Percentiles rank a stretch among this genome's conserved stretches.
Evolutionary conservation across 1,140 invertebrate species (phyloP).

Genomic region (Calephelis virginiensis): DNA sequence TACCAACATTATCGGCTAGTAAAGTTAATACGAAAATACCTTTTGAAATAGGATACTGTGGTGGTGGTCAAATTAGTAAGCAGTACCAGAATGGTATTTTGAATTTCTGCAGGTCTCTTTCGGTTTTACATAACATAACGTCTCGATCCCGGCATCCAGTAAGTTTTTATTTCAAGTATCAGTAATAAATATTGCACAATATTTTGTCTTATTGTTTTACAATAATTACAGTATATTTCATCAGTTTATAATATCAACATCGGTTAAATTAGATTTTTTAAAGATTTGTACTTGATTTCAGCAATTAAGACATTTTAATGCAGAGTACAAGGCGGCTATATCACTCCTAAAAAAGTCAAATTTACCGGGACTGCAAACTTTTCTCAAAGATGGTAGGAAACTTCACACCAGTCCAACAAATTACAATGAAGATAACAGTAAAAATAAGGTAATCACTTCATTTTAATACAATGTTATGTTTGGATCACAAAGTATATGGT

Average conservation of each 20-base stretch:
- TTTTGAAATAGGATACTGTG: slow-evolving; percentile 36
- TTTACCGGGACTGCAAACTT: slow-evolving; percentile 39
- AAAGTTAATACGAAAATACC: slow-evolving; percentile 54
- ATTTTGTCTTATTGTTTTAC: slow-evolving; percentile 16
- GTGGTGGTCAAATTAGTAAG: slow-evolving; percentile 45
- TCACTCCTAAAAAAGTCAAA: slow-evolving; percentile 55
- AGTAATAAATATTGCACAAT: slow-evolving; percentile 35
- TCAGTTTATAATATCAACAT: too few relatives aligned
- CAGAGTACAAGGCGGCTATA: slow-evolving; percentile 57
- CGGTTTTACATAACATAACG: slow-evolving; percentile 51
- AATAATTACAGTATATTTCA: slow-evolving; percentile 10
- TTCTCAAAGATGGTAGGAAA: slow-evolving; percentile 32
- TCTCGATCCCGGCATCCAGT: slow-evolving; percentile 55
- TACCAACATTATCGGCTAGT: slow-evolving; percentile 49
- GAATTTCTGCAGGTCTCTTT: slow-evolving; percentile 54
- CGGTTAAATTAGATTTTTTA: neutral
- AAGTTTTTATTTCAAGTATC: slow-evolving; percentile 37
- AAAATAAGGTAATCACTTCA: slow-evolving; percentile 45
- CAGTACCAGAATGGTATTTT: slow-evolving; percentile 41
- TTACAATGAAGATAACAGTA: slow-evolving; percentile 40
- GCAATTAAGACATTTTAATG: slow-evolving; percentile 51
- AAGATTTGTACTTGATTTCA: slow-evolving; percentile 34
- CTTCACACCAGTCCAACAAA: slow-evolving; percentile 48
- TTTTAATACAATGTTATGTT: too few relatives aligned
- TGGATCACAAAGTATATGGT: too few relatives aligned